These are phyloP conservation scores for Prochilodus magdalenae DNA, from an alignment of 2,113 vertebrate genomes.

Conservation along the genomic window DNA sequence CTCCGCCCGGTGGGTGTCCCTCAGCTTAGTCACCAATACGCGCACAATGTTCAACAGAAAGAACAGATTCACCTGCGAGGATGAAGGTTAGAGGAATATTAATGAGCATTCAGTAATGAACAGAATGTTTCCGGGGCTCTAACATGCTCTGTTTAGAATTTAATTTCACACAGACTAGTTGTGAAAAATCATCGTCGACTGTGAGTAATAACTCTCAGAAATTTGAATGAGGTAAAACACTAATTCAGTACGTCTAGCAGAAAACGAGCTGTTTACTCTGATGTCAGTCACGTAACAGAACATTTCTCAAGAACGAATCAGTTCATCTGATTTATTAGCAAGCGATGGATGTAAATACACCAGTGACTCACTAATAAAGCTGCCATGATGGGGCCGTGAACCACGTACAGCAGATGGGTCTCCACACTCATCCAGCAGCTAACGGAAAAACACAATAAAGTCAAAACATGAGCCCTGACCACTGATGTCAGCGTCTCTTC, in stretches of 20 bases:
- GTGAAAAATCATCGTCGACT: conserved; percentile 10
- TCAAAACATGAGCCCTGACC: conserved; percentile 37
- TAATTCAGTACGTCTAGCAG: not conserved
- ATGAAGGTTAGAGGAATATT: conserved; percentile 32
- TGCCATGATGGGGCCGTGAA: conserved; percentile 94
- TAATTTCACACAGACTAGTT: conserved; percentile 22
- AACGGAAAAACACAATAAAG: conserved; percentile 59
- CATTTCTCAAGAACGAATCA: not conserved
- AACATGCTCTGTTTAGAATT: conserved; percentile 35
- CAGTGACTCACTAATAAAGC: conserved; percentile 88
- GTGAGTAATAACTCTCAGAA: conserved; percentile 2
- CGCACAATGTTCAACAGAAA: conserved; percentile 96
- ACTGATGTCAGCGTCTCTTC: conserved; percentile 47
- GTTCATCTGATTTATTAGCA: too few relatives aligned
- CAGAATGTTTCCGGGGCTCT: not conserved
- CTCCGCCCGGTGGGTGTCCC: conserved; percentile 89
- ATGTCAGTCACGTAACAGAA: not conserved
- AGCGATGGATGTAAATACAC: not conserved
- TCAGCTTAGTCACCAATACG: conserved; percentile 92
- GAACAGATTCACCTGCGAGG: conserved; percentile 93
- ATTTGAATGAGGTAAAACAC: not conserved
- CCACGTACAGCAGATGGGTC: conserved; percentile 93
- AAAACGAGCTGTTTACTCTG: not conserved
- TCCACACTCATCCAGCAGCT: conserved; percentile 99
- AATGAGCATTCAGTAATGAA: not conserved